Evolutionary conservation across 2,888 invertebrate genomes (phyloP).

Genomic region (Choristoneura rosaceana): DNA sequence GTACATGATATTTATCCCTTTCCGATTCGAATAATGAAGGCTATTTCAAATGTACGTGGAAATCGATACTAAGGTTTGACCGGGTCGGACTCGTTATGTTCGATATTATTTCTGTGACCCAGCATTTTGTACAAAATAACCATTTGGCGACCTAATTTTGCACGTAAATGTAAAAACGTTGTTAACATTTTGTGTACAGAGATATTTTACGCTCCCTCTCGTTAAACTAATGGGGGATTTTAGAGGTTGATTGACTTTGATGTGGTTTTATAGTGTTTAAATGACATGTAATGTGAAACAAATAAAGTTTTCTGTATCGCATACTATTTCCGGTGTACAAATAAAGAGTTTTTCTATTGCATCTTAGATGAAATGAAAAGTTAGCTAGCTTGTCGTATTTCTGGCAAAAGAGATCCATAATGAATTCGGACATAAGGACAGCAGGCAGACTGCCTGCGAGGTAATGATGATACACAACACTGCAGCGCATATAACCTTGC

Average conservation of each 20-base stretch:
- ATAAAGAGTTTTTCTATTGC: too few species aligned
- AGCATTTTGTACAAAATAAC: constrained; percentile 8
- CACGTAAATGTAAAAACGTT: neutral
- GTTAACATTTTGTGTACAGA: neutral
- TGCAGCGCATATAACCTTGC: neutral
- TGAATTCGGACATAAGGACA: neutral
- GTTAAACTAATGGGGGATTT: neutral
- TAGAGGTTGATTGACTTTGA: neutral
- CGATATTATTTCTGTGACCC: constrained; percentile 8
- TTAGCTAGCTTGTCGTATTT: neutral
- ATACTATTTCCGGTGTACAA: too few species aligned
- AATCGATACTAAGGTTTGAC: constrained; percentile 6
- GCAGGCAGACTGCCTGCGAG: constrained; percentile 3
- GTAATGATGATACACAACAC: neutral
- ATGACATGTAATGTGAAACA: too few species aligned
- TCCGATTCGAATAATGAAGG: constrained; percentile 22
- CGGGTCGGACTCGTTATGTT: neutral
- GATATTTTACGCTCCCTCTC: neutral
- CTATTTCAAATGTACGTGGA: constrained; percentile 10
- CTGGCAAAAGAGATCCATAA: neutral
- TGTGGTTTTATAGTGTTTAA: too few species aligned
- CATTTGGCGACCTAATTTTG: constrained; percentile 11
- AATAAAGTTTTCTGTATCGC: too few species aligned
- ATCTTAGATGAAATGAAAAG: too few species aligned
- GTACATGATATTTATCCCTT: constrained; percentile 20